phyloP scores from a whole-genome alignment of 2,113 vertebrate genomes.

The Scortum barcoo region DNA sequence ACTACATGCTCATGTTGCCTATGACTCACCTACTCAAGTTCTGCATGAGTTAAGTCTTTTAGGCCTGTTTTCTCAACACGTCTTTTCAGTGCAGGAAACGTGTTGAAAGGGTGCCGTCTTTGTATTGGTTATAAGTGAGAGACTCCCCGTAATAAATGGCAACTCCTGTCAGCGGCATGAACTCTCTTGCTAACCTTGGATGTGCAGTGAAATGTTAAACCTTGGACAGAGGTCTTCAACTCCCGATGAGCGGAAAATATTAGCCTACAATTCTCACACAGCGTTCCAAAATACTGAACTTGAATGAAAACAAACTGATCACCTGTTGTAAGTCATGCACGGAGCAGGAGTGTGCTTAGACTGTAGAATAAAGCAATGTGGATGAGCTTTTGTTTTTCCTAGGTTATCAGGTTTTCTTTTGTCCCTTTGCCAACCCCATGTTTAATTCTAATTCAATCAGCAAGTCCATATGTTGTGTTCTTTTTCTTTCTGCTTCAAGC shows the following conservation, averaged over 20 bases:
- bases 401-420: slow-evolving; percentile 52
- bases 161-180: slow-evolving; percentile 77
- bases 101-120: slow-evolving; percentile 79
- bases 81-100: slow-evolving; percentile 54
- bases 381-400: slow-evolving; percentile 45
- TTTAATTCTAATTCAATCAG: slow-evolving; percentile 73
- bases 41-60: slow-evolving; percentile 69
- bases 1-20: slow-evolving; percentile 15
- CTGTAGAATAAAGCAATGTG: slow-evolving; percentile 11
- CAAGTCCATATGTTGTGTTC: slow-evolving; percentile 52
- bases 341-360: background rate
- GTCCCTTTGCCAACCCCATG: slow-evolving; percentile 56
- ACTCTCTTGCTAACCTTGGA: slow-evolving; percentile 68
- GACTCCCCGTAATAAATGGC: slow-evolving; percentile 74
- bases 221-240: slow-evolving; percentile 50
- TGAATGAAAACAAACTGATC: slow-evolving; percentile 54
- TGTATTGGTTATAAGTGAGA: slow-evolving; percentile 65
- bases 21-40: slow-evolving; percentile 53
- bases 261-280: slow-evolving; percentile 53
- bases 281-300: slow-evolving; percentile 51
- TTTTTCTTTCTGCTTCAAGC: slow-evolving; percentile 45
- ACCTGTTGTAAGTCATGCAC: slow-evolving; percentile 47
- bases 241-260: slow-evolving; percentile 61
- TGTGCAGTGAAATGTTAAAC: slow-evolving; percentile 69
- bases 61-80: slow-evolving; percentile 66